These are phyloP conservation scores for Anticlea derivata DNA, from an alignment of 2,888 invertebrate genomes.

Conservation along the genomic window DNA sequence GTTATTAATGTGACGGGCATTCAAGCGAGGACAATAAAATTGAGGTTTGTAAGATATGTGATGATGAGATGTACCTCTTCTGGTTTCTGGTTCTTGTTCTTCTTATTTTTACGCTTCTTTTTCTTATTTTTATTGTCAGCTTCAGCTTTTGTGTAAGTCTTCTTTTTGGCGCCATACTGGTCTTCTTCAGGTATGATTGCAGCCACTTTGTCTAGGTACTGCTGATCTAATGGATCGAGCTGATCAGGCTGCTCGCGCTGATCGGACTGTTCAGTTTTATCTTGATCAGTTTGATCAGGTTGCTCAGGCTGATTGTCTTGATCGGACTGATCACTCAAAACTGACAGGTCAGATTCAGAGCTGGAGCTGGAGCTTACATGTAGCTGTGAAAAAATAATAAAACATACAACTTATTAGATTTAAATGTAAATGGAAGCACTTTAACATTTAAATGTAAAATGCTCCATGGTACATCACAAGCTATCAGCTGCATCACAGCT, in stretches of 20 bases:
- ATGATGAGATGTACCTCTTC: conserved; percentile 10
- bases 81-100: conserved; percentile 12
- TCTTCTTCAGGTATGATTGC: conserved; percentile 17
- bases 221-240: not conserved
- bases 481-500: too few species aligned
- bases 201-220: conserved; percentile 3
- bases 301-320: not conserved
- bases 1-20: too few species aligned
- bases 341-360: conserved; percentile 3
- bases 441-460: too few species aligned
- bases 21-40: too few species aligned
- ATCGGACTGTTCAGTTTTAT: not conserved
- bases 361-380: conserved; percentile 8
- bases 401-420: too few species aligned
- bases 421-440: too few species aligned
- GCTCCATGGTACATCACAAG: too few species aligned
- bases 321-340: conserved; percentile 1
- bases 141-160: conserved; percentile 1
- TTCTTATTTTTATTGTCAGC: conserved; percentile 11
- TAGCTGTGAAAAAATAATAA: conserved; percentile 5
- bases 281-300: not conserved
- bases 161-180: conserved; percentile 20
- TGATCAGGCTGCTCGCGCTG: not conserved
- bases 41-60: too few species aligned
- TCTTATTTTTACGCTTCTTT: conserved; percentile 20